These are phyloP conservation scores for Dromas ardeola DNA, from an alignment of 2,113 vertebrate species.

Conservation along the genomic window DNA sequence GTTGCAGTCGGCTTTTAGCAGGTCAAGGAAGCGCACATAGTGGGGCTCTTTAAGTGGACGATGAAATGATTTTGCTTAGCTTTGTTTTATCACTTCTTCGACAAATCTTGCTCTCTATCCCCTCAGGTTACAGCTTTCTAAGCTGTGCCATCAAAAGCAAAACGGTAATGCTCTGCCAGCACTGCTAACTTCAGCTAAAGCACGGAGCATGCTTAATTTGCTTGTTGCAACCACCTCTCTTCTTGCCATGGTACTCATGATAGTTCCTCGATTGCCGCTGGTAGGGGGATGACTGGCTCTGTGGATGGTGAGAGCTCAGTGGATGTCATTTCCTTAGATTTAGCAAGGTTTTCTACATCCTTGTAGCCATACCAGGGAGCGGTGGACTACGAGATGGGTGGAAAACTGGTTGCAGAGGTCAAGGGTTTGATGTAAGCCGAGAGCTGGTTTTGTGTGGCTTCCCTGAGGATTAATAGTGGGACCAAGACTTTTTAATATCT, in stretches of 20 bases:
- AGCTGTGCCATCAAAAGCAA: neutral
- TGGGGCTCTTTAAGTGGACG: neutral
- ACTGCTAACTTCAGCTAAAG: neutral
- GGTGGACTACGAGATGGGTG: neutral
- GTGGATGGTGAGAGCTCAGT: accelerated
- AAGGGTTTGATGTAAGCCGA: neutral
- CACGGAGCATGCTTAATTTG: neutral
- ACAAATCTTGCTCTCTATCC: neutral
- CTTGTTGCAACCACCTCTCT: neutral
- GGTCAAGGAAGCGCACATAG: neutral
- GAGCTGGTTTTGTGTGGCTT: neutral
- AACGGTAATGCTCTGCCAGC: neutral
- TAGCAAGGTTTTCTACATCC: neutral
- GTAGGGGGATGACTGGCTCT: neutral
- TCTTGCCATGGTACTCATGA: neutral
- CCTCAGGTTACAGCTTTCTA: neutral
- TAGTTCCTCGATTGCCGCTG: neutral
- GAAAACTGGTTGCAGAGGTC: neutral
- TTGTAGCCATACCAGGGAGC: neutral
- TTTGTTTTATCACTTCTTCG: neutral
- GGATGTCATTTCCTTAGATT: neutral
- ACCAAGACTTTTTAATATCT: neutral
- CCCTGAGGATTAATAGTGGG: neutral
- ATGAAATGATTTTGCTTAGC: neutral
- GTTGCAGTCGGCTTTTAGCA: neutral